Evolutionary conservation across 64 coral and sea anemone species (phyloP), one percentile per base, ranked within the genome.

Genomic region (Porites australiensis): DNA sequence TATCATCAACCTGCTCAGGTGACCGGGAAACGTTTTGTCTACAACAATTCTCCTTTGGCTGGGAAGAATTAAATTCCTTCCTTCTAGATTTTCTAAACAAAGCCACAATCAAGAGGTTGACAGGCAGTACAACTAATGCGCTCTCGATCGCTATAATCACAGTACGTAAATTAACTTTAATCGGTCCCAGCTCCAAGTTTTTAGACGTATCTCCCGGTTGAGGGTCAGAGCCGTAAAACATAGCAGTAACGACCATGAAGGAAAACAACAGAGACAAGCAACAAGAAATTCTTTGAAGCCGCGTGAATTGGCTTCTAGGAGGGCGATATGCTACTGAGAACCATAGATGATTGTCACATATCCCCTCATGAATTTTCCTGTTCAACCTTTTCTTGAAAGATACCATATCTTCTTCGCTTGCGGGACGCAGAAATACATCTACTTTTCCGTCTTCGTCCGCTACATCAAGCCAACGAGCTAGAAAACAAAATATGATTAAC

Each of bases 281-380:
- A 22, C 94, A 96, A 16, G 94, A 92, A 7, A 96, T 61, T 13
- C 94, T 77, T 43, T 96, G 94, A 47, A 96, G 76, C 15, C 90
- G 60, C 66, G 94, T 92, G 62, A 96, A 96, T 67, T 84, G 90
- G 75, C 94, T 96, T 82, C 94, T 77, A 50, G 85, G 76, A 2
- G 94, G 94, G 6, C 90, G 89, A 16, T 91, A 89, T 9, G 82
- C 22, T 2, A 96, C 82, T 43, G 94, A 96, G 22, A 96, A 92
- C 94, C 94, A 96, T 5, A 96, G 19, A 45, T 96, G 90, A 22
- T 96, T 96, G 86, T 96, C 94, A 79, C 85, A 92, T 9, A 96
- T 82, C 48, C 74, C 90, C 58, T 85, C 88, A 2, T 59, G 67
- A 22, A 96, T 58, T 77, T 93, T 92, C 22, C 76, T 79, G 44